These are phyloP conservation scores for Lepidonotus clava DNA, from an alignment of 2,888 invertebrate genomes.

Conservation along the genomic window DNA sequence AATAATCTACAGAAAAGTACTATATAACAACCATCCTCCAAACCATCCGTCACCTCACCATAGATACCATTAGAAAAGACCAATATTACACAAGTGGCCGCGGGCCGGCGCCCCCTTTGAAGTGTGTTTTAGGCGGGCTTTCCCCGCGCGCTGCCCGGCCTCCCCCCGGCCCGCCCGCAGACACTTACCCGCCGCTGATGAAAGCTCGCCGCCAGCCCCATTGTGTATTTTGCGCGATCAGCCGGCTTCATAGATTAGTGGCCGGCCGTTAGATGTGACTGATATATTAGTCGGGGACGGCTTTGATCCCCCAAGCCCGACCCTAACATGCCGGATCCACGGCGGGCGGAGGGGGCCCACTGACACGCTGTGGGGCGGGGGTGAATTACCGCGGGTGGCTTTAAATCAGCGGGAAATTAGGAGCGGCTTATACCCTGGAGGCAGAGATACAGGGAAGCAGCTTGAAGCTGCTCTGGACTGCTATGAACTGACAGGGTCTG, in stretches of 20 bases:
- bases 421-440: too few relatives aligned
- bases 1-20: too few relatives aligned
- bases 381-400: background rate
- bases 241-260: conserved; percentile 15
- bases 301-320: conserved; percentile 48
- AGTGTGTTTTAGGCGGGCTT: too few relatives aligned
- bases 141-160: background rate
- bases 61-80: too few relatives aligned
- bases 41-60: too few relatives aligned
- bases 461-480: too few relatives aligned
- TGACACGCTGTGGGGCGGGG: background rate
- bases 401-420: conserved; percentile 39
- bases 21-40: too few relatives aligned
- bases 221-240: conserved; percentile 23
- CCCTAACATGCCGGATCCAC: background rate
- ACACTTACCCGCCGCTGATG: conserved; percentile 23
- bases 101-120: background rate
- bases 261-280: conserved; percentile 42
- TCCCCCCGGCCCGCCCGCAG: background rate
- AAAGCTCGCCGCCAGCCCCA: conserved; percentile 3
- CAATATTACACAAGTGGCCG: background rate
- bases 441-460: too few relatives aligned
- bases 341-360: background rate
- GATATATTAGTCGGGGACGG: background rate
- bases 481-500: too few relatives aligned